These are phyloP conservation scores for Mandrillus leucophaeus DNA, from an alignment of 2,113 vertebrate species.

Conservation along the genomic window DNA sequence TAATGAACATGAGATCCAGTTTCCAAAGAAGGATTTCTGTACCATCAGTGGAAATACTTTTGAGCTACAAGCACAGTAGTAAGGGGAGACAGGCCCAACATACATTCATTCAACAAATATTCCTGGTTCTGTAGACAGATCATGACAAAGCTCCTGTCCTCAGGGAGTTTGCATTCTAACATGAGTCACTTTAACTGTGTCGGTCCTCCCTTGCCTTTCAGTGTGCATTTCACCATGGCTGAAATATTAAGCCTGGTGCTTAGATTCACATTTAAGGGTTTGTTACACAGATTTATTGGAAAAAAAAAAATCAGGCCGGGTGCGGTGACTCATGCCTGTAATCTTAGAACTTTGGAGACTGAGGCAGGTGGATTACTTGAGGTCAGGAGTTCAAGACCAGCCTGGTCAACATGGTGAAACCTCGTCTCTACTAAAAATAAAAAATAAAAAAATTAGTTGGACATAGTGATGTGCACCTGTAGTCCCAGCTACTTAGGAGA, in stretches of 20 bases:
- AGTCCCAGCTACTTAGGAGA: no score
- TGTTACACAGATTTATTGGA: background rate
- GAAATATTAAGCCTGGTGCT: background rate
- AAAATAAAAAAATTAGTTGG: no score
- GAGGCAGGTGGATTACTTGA: no score
- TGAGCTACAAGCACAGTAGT: conserved; percentile 71
- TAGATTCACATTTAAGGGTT: background rate
- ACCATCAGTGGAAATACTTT: conserved; percentile 59
- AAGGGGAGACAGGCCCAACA: conserved; percentile 61
- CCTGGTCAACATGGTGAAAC: no score
- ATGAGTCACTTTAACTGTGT: conserved; percentile 2
- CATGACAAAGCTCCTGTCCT: background rate
- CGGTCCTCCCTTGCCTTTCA: background rate
- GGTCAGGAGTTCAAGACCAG: no score
- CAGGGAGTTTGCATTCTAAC: background rate
- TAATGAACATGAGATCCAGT: conserved; percentile 45
- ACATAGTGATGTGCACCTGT: no score
- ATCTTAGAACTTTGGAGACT: no score
- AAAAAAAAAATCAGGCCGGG: background rate
- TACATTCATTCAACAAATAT: background rate
- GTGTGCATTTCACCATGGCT: background rate
- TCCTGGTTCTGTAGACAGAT: background rate
- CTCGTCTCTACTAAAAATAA: no score
- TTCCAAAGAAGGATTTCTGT: conserved; percentile 61
- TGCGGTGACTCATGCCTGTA: no score